Base-by-base conservation (phyloP, 2,113 vertebrate species). In the Romanogobio albipinnatus region DNA sequence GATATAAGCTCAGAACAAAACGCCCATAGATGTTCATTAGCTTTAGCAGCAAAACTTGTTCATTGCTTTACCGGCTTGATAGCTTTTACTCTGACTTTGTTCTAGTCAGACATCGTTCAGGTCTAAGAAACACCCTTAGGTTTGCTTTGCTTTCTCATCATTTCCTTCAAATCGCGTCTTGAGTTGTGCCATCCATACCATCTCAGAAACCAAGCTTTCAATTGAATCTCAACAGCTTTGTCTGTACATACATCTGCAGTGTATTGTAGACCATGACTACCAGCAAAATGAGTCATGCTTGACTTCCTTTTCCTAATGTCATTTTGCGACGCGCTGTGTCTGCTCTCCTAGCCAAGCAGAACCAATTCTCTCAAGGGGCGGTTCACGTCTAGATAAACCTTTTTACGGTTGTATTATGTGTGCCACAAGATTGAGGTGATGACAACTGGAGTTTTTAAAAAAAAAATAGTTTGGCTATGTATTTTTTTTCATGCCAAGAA, bases 221-320 rank as follows among this genome's bases (percentile, higher is more conserved):
- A 1, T 26, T 24, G 17, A 59, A 22, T 58, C 19, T 29, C 9
- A 61, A 24, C 24, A 22, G 15, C 29, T 33, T 81, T 14, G 10
- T 70, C 39, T 47, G 43, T 43, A 8, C 36, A 8, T 29, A 2
- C 47, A 4, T 43, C 33, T 14, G 13, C 19, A n/a, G 17, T 78
- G 29, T 14, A 43, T 36, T 39, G 1, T 47, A 58, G 64, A 56
- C 71, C 26, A 26, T 56, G 58, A 80, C 71, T 43, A 51, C 36
- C 62, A 56, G 29, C 11, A 3, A 64, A 58, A 11, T 36, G 61
- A n/a, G 9, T 39, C 29, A 22, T 39, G 81, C 62, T 19, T 56
- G 14, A 68, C 77, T 86, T 88, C 85, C 84, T 81, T 59, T 85
- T 88, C 79, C 81, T 36, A 53, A 33, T 2, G 39, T 10, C 3